phyloP scores from a whole-genome alignment of 2,888 invertebrate genomes.

The Plebejus anna region DNA sequence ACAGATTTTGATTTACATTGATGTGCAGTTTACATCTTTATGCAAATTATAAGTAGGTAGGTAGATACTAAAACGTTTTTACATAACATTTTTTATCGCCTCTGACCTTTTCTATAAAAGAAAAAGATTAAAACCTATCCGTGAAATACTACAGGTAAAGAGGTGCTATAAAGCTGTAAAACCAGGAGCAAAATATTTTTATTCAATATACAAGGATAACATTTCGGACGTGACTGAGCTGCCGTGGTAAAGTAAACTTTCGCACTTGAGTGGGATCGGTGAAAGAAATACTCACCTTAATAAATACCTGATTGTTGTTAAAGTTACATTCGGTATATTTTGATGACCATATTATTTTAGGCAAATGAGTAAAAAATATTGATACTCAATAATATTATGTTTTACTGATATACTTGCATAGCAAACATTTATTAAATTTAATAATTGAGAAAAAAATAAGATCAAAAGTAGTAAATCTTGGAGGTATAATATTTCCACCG shows the following conservation, averaged over 20 bases:
- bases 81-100: background rate
- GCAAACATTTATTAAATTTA: too few species aligned
- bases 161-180: slow-evolving; percentile 12
- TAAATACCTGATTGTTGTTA: background rate
- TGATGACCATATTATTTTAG: background rate
- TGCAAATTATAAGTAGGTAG: background rate
- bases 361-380: background rate
- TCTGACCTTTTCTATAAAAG: background rate
- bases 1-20: too few species aligned
- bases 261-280: slow-evolving; percentile 16
- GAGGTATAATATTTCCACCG: too few species aligned
- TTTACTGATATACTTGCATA: too few species aligned
- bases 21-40: too few species aligned
- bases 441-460: too few species aligned
- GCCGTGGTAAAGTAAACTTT: slow-evolving; percentile 21
- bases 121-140: background rate
- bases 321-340: background rate
- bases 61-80: background rate
- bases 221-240: slow-evolving; percentile 21
- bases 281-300: slow-evolving; percentile 23
- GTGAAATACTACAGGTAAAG: slow-evolving; percentile 10
- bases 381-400: too few species aligned
- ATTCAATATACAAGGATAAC: slow-evolving; percentile 28
- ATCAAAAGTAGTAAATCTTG: too few species aligned
- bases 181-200: slow-evolving; percentile 21